These are phyloP conservation scores for Lepus timidus DNA, from an alignment of 2,113 vertebrate genomes.

Conservation along the genomic window DNA sequence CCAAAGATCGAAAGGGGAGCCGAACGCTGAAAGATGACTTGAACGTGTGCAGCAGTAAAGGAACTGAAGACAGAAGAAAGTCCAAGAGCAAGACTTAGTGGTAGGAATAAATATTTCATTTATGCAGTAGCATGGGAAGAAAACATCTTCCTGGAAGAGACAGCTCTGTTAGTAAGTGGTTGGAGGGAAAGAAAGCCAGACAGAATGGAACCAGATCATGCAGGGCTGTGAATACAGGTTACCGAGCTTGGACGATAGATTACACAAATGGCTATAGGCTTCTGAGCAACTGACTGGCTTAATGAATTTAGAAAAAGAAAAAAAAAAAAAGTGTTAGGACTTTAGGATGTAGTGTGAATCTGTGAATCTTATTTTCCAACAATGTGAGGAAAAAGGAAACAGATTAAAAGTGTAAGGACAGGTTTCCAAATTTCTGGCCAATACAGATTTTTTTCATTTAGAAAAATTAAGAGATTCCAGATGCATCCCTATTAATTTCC, in stretches of 20 bases:
- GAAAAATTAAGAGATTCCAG: background rate
- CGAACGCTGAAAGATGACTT: background rate
- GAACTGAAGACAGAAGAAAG: background rate
- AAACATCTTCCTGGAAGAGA: constrained; percentile 26
- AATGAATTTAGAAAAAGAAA: background rate
- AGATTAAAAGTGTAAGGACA: background rate
- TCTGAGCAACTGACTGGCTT: constrained; percentile 15
- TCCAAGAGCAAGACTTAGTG: background rate
- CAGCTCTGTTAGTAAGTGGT: constrained; percentile 5
- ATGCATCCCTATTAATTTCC: background rate
- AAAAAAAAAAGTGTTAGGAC: background rate
- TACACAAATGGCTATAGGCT: background rate
- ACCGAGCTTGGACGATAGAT: background rate
- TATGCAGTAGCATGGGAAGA: background rate
- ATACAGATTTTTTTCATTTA: background rate
- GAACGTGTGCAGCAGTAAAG: background rate
- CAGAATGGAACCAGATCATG: constrained; percentile 31
- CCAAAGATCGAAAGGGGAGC: background rate
- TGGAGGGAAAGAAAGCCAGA: constrained; percentile 46
- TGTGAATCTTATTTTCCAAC: constrained; percentile 8
- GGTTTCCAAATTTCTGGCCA: background rate
- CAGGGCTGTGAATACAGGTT: constrained; percentile 6
- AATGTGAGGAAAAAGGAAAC: background rate
- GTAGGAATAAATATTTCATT: constrained; percentile 38
- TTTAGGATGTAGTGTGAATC: background rate